Conservation (phyloP, 2,113 vertebrate genomes). For the Hemicordylus capensis region DNA sequence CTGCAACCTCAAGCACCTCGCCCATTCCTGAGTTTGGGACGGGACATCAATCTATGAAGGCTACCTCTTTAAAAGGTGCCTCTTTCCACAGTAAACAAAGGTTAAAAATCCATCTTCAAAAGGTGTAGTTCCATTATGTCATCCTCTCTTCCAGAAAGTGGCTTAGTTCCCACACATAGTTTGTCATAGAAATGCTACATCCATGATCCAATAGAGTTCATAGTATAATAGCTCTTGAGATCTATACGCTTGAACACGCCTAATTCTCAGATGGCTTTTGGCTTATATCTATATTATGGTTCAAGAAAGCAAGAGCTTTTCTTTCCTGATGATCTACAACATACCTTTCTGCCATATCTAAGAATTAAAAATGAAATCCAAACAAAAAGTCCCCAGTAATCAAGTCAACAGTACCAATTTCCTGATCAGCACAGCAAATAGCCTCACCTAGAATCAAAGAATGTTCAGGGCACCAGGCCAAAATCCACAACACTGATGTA, state of each 20-base stretch:
- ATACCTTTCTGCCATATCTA: not conserved
- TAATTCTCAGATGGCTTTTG: not conserved
- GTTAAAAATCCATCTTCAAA: not conserved
- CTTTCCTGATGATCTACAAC: slow-evolving; percentile 11
- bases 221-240: not conserved
- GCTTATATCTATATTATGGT: not conserved
- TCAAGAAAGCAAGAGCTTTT: not conserved
- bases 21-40: too few relatives aligned
- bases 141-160: not conserved
- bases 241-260: not conserved
- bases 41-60: too few relatives aligned
- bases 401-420: not conserved
- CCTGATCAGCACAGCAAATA: slow-evolving; percentile 43
- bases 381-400: not conserved
- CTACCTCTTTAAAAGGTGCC: too few relatives aligned
- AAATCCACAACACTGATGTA: not conserved
- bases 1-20: too few relatives aligned
- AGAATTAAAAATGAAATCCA: slow-evolving; percentile 37
- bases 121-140: not conserved
- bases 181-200: not conserved
- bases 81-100: too few relatives aligned
- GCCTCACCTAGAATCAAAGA: slow-evolving; percentile 12
- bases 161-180: not conserved
- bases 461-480: accelerated
- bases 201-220: not conserved